Conservation (phyloP, 2,113 vertebrate species). For the Pogona vitticeps region DNA sequence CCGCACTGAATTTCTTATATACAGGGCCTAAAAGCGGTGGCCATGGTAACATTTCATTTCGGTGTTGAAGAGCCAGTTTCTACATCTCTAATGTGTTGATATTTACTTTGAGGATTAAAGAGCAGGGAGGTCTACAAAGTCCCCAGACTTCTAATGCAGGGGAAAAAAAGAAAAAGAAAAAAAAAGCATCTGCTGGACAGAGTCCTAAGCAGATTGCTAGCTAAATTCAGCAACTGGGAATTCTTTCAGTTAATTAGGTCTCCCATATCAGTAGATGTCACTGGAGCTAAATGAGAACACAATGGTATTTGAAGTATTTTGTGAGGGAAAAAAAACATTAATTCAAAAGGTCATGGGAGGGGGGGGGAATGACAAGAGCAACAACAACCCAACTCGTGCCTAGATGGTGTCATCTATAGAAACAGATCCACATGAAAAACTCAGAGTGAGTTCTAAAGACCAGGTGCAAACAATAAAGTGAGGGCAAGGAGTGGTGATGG, state of each 20-base stretch:
- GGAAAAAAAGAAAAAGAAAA: background rate
- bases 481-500: too few relatives aligned
- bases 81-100: slow-evolving; percentile 73
- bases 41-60: slow-evolving; percentile 68
- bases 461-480: slow-evolving; percentile 36
- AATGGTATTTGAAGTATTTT: slow-evolving; percentile 50
- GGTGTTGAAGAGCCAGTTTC: slow-evolving; percentile 39
- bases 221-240: slow-evolving; percentile 63
- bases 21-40: slow-evolving; percentile 59
- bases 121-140: slow-evolving; percentile 60
- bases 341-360: slow-evolving; percentile 42
- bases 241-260: slow-evolving; percentile 65
- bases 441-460: slow-evolving; percentile 47
- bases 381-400: slow-evolving; percentile 44
- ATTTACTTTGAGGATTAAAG: slow-evolving; percentile 79
- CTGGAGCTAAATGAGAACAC: slow-evolving; percentile 44
- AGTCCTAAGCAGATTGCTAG: slow-evolving; percentile 52
- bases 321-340: slow-evolving; percentile 41
- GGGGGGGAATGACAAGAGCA: slow-evolving; percentile 31
- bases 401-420: slow-evolving; percentile 51
- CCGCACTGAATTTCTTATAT: slow-evolving; percentile 33
- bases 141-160: slow-evolving; percentile 62
- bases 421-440: slow-evolving; percentile 42
- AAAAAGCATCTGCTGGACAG: slow-evolving; percentile 69
- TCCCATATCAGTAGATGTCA: slow-evolving; percentile 57